Evolutionary conservation across 2,888 invertebrate species (phyloP), one percentile per base, ranked within the genome.

Genomic region (Lasioglossum vierecki): DNA sequence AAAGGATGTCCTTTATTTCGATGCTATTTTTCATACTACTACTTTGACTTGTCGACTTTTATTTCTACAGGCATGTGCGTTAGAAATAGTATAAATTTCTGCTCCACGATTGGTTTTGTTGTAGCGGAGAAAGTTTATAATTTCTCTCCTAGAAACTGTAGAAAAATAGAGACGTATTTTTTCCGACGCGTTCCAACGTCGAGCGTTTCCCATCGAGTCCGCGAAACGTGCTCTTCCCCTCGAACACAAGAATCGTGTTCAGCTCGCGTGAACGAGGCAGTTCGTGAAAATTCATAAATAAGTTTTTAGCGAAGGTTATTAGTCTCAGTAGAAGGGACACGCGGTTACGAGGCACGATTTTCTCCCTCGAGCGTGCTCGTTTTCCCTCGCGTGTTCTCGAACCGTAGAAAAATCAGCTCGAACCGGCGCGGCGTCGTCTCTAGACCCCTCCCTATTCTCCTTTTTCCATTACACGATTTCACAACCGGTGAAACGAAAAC

Each of bases 311-410:
- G 68, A 72, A 70, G 35, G 72, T 53, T 66, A 49, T 86, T 86
- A 86, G 79, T 77, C 63, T 79, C 84, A 49, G 68, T 30, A 81
- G 76, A 74, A 81, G 71, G 72, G 63, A 66, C 26, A 71, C 81
- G 76, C 46, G 77, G 77, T 76, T 68, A 76, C 75, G 71, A 63
- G 76, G 49, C 53, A 72, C 46, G 63, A 70, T 66, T 78, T 73
- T 68, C 66, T 39, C 70, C 76, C 46, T 49, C 74, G 72, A 57
- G 5, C 22, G 30, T 13, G 39, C 18, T 1, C 13, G 41, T 41
- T 60, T 75, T 68, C 35, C 72, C n/a, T 46, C 35, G 35, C 30
- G 72, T 72, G 72, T 53, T 73, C 39, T n/a, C 60, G 75, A 78
- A 46, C 39, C 78, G 60, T 63, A 46, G 75, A 85, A 82, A 78